Percentiles rank a stretch among this genome's conserved stretches.
These are phyloP conservation scores for Cyclura pinguis DNA, from an alignment of 2,797 vertebrate genomes.

Conservation along the genomic window DNA sequence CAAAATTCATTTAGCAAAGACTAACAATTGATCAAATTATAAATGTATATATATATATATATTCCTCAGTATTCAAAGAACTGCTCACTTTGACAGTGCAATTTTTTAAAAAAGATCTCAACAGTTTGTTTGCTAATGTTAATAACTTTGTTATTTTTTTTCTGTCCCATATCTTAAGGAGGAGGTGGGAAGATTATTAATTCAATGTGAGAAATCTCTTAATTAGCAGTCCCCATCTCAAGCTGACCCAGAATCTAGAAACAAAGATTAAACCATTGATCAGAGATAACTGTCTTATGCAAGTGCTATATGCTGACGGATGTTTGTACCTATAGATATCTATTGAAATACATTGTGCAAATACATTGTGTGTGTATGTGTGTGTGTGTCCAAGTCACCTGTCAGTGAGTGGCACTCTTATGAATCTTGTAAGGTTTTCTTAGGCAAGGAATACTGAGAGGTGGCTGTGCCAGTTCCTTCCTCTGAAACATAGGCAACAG, in stretches of 20 bases:
- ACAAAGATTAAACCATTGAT: conserved; percentile 54
- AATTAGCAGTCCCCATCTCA: conserved; percentile 68
- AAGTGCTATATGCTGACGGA: conserved; percentile 14
- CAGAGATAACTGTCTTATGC: conserved; percentile 16
- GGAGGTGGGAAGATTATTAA: conserved; percentile 55
- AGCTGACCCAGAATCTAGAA: conserved; percentile 59
- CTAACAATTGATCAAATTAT: conserved; percentile 66
- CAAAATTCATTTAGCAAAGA: conserved; percentile 70
- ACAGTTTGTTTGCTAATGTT: conserved; percentile 60
- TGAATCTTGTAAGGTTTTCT: too few species aligned
- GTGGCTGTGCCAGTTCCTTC: too few species aligned
- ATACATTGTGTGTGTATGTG: too few species aligned
- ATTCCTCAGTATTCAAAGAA: conserved; percentile 68
- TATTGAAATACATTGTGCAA: not conserved
- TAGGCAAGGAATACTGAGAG: too few species aligned
- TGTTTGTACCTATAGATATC: conserved; percentile 44
- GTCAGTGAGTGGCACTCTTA: too few species aligned
- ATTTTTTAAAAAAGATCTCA: conserved; percentile 54
- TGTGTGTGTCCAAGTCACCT: too few species aligned
- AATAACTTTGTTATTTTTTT: conserved; percentile 64
- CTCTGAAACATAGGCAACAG: too few species aligned
- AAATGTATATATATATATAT: conserved; percentile 55
- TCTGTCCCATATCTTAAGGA: conserved; percentile 38
- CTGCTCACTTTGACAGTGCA: conserved; percentile 53
- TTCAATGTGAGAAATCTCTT: conserved; percentile 76